Conservation (phyloP, 2,113 vertebrate genomes). For the Sorex fumeus region DNA sequence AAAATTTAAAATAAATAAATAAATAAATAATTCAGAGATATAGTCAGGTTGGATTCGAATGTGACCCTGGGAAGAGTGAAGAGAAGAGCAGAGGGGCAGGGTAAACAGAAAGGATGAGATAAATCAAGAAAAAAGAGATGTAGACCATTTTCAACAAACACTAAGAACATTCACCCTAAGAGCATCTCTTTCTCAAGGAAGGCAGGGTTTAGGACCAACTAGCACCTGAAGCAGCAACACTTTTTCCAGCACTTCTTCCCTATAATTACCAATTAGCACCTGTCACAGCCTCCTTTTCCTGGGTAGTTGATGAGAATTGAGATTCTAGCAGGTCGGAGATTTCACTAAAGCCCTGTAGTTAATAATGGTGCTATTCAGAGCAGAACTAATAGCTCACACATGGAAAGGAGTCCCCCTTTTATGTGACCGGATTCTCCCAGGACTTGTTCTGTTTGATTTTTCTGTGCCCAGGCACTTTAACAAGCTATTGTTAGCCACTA, state of each 20-base stretch:
- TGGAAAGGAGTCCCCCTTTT: constrained; percentile 53
- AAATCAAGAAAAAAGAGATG: not conserved
- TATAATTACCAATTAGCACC: constrained; percentile 76
- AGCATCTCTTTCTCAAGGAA: not conserved
- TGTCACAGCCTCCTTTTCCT: constrained; percentile 66
- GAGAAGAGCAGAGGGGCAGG: rapidly evolving
- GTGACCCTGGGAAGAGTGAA: not conserved
- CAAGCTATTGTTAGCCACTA: constrained; percentile 58
- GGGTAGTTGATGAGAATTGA: constrained; percentile 69
- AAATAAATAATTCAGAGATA: not conserved
- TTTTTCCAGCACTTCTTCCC: constrained; percentile 66
- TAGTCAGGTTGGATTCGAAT: not conserved
- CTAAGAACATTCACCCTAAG: not conserved
- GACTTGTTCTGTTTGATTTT: constrained; percentile 48
- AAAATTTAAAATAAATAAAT: too few species aligned
- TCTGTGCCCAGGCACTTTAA: constrained; percentile 52
- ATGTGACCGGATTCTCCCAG: constrained; percentile 50
- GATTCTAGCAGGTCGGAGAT: constrained; percentile 56
- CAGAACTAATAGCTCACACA: constrained; percentile 69
- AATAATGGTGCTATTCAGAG: constrained; percentile 77
- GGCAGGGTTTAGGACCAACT: not conserved
- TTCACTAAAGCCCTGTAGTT: constrained; percentile 30
- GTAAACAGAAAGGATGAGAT: not conserved
- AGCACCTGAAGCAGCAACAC: constrained; percentile 15
- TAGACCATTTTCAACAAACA: not conserved